Conservation (phyloP, 2,888 invertebrate species). For the Syrista parreyssii region DNA sequence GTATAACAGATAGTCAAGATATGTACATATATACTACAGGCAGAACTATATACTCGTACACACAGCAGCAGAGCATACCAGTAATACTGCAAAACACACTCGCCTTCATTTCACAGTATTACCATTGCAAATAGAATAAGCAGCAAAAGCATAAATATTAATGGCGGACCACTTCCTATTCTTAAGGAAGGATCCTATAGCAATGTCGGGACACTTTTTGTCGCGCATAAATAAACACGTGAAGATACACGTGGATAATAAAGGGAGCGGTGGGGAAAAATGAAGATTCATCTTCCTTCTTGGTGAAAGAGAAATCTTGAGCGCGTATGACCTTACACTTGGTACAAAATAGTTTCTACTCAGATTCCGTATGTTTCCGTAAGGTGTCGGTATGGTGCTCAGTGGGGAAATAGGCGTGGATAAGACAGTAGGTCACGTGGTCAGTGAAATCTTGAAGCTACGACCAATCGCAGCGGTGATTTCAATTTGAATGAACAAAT, state of each 20-base stretch:
- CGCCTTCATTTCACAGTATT: slow-evolving; percentile 45
- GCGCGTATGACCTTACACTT: not conserved
- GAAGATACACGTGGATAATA: slow-evolving; percentile 16
- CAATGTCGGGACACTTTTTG: not conserved
- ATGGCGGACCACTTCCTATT: slow-evolving; percentile 52
- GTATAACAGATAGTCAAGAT: not conserved
- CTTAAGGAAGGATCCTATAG: slow-evolving; percentile 31
- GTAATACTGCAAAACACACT: slow-evolving; percentile 44
- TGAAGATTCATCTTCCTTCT: slow-evolving; percentile 1
- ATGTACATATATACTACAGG: not conserved
- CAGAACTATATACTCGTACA: not conserved
- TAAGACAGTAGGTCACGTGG: not conserved
- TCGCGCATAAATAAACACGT: slow-evolving; percentile 6
- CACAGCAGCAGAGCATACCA: not conserved
- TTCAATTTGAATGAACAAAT: slow-evolving; percentile 17
- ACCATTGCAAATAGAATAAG: slow-evolving; percentile 60
- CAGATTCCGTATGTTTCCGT: not conserved
- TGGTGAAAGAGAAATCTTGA: not conserved
- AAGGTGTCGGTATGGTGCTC: not conserved
- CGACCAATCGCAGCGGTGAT: slow-evolving; percentile 5
- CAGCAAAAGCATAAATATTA: slow-evolving; percentile 56
- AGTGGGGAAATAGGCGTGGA: not conserved
- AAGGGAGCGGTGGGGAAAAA: slow-evolving; percentile 10
- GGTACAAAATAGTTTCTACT: not conserved
- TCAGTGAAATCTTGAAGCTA: not conserved